These are phyloP conservation scores for Lasioglossum zephyrum DNA, from an alignment of 2,888 invertebrate species.

Conservation along the genomic window DNA sequence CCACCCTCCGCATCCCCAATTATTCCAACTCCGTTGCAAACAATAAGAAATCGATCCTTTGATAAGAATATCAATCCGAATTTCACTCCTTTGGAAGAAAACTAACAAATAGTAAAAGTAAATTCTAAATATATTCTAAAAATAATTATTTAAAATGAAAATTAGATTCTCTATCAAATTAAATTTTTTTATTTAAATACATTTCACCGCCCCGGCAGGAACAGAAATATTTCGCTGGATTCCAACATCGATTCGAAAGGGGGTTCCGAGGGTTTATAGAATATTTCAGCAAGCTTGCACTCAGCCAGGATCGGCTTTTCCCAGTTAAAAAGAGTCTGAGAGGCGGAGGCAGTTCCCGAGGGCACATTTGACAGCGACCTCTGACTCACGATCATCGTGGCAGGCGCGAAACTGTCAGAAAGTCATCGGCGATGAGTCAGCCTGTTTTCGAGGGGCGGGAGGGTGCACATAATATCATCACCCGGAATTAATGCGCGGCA, in stretches of 20 bases:
- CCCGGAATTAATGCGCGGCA: constrained; percentile 11
- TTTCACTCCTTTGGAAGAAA: neutral
- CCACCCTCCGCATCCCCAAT: neutral
- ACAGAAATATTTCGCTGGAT: neutral
- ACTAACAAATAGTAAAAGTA: no score
- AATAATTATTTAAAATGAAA: no score
- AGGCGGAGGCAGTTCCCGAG: neutral
- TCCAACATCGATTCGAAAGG: neutral
- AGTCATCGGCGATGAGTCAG: constrained; percentile 57
- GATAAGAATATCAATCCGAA: neutral
- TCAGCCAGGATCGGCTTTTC: neutral
- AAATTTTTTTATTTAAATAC: no score
- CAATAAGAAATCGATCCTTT: neutral
- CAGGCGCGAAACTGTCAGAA: constrained; percentile 52
- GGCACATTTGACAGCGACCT: neutral
- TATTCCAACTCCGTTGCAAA: neutral
- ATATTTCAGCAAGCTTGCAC: neutral
- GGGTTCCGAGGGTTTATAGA: neutral
- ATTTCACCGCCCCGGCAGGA: neutral
- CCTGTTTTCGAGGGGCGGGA: constrained; percentile 26
- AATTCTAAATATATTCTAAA: no score
- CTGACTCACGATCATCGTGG: constrained; percentile 11
- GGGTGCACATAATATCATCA: constrained; percentile 13
- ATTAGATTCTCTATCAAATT: no score
- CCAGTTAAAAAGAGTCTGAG: neutral